Conservation (phyloP, 2,888 invertebrate genomes). For the Dynastes maya region DNA sequence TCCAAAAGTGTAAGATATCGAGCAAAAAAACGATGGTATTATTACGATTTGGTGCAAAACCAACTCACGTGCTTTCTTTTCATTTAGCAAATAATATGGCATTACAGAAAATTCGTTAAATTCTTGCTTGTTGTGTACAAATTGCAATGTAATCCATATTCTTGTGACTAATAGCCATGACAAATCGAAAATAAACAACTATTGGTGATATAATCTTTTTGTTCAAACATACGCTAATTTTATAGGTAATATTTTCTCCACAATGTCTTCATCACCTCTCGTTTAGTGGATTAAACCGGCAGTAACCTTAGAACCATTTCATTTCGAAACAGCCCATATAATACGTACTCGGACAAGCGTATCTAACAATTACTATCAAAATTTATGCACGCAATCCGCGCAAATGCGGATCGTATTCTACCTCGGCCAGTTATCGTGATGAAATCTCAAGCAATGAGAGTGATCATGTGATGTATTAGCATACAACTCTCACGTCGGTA, state of each 20-base stretch:
- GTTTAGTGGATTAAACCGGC: too few relatives aligned
- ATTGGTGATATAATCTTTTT: neutral
- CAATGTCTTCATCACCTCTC: too few relatives aligned
- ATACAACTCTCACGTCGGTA: slow-evolving; percentile 31
- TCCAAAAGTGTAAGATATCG: too few relatives aligned
- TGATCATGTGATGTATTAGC: slow-evolving; percentile 30
- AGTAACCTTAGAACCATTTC: neutral
- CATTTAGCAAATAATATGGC: too few relatives aligned
- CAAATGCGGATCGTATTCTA: neutral
- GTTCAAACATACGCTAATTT: neutral
- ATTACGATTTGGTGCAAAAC: too few relatives aligned
- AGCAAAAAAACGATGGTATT: too few relatives aligned
- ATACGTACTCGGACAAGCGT: neutral
- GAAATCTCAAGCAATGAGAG: slow-evolving; percentile 24
- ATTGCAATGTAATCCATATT: too few relatives aligned
- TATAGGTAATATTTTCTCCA: neutral
- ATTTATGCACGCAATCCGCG: slow-evolving; percentile 4
- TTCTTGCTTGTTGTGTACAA: too few relatives aligned
- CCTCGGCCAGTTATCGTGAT: neutral
- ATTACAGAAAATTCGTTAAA: too few relatives aligned
- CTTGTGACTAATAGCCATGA: too few relatives aligned
- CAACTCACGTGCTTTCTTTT: too few relatives aligned
- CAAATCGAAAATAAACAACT: neutral
- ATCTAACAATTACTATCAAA: slow-evolving; percentile 7
- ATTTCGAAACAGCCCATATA: neutral